Conservation (phyloP, 2,113 vertebrate genomes). For the Gasterosteus aculeatus region DNA sequence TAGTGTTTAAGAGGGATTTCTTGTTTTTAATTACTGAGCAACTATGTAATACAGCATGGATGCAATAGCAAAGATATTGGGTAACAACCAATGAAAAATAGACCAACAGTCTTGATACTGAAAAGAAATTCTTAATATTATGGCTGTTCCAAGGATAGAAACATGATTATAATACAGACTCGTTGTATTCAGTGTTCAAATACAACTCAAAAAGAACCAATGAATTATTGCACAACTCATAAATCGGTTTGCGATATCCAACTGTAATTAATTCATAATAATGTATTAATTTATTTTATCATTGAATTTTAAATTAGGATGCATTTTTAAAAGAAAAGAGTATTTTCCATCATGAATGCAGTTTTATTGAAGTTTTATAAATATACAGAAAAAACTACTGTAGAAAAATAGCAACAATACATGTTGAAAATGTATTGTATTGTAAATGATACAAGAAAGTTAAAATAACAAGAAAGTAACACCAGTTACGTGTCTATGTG, state of each 20-base stretch:
- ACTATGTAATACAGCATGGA: not conserved
- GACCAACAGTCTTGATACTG: not conserved
- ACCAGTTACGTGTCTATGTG: not conserved
- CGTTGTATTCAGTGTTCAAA: not conserved
- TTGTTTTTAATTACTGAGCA: not conserved
- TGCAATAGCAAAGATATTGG: not conserved
- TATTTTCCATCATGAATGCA: not conserved
- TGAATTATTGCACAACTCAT: not conserved
- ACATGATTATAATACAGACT: not conserved
- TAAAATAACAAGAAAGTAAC: not conserved
- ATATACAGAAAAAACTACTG: not conserved
- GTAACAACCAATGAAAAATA: not conserved
- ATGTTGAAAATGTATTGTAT: not conserved
- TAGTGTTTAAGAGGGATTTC: not conserved
- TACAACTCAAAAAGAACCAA: not conserved
- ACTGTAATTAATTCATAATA: not conserved
- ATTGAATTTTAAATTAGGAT: not conserved
- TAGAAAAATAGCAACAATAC: not conserved
- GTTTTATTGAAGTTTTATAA: not conserved
- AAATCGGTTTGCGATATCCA: not conserved
- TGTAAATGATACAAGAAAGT: not conserved
- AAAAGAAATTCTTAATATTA: not conserved
- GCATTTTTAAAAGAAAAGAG: not conserved
- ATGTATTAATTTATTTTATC: not conserved
- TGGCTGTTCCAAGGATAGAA: not conserved